A percentile compares a stretch with the other conserved stretches of the same genome.
Conservation (phyloP, 2,113 vertebrate genomes). For the Pedetes capensis region DNA sequence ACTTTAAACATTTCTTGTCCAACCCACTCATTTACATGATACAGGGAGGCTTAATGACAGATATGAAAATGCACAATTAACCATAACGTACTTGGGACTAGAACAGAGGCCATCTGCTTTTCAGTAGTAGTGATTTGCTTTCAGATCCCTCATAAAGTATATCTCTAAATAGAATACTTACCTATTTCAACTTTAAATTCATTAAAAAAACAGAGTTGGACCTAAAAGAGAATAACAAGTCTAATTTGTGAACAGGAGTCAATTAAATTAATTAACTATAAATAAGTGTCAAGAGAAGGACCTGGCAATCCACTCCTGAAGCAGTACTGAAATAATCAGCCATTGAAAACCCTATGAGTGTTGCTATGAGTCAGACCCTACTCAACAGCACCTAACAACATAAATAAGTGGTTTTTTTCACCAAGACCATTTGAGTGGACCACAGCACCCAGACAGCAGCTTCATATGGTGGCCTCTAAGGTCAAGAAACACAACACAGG, state of each 20-base stretch:
- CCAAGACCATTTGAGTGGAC: conserved; percentile 3
- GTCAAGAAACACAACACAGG: background rate
- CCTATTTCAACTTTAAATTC: background rate
- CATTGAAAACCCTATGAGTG: no score
- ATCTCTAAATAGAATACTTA: background rate
- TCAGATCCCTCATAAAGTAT: background rate
- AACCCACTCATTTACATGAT: background rate
- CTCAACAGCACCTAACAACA: no score
- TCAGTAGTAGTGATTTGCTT: background rate
- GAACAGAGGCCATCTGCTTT: background rate
- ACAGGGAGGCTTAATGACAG: background rate
- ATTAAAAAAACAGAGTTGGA: background rate
- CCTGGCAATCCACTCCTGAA: no score
- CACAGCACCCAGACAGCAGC: background rate
- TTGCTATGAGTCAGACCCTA: no score
- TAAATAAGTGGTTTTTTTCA: background rate
- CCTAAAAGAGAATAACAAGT: background rate
- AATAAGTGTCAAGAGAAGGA: no score
- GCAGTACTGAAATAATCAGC: no score
- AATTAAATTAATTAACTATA: conserved; percentile 4
- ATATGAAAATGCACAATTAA: background rate
- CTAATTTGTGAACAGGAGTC: background rate
- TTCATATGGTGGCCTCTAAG: background rate
- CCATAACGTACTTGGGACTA: background rate
- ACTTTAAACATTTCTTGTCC: background rate